Evolutionary conservation across 2,797 vertebrate genomes (phyloP), one percentile per base, ranked within the genome.

Genomic region (Saxicola maurus): DNA sequence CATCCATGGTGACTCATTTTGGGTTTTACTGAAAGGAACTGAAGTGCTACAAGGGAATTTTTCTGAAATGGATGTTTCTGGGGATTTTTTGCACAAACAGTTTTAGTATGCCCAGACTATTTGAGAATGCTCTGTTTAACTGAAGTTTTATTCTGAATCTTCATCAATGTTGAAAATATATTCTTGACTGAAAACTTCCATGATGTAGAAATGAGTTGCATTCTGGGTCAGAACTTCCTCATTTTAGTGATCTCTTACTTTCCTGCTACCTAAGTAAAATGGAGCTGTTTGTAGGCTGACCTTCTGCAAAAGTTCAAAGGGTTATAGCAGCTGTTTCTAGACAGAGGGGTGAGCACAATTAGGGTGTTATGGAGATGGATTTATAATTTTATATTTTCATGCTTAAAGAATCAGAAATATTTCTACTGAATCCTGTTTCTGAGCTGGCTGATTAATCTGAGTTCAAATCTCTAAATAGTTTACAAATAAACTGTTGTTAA

Each of bases 1-100:
- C 77, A 56, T n/a, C 57, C 2, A 2, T 17, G 27, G 38, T 96
- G 92, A 95, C 79, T 96, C 93, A 91, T 74, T 87, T 74, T 64
- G 90, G 85, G 82, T 90, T 91, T 95, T 80, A 81, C 85, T 87
- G 53, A 90, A 66, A 82, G 90, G 90, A 95, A 95, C 94, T 87
- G 1, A 89, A 88, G 48, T 52, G 24, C 48, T 86, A 14, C 7
- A 11, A 82, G 94, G 91, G 82, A 94, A 11, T 87, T 94, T 95
- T 87, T 91, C 59, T 87, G 21, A 35, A 76, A 65, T 84, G 60
- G 38, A 18, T 82, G 8, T 77, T 94, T 67, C 30, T 27, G 79
- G 93, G 91, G 75, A n/a, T 38, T 92, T 94, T 89, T 91, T 60
- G 3, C 42, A 27, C 33, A 14, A 73, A 33, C 2, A 2, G 7